Base-by-base conservation (phyloP, 2,888 invertebrate species). In the Meteorus colon region DNA sequence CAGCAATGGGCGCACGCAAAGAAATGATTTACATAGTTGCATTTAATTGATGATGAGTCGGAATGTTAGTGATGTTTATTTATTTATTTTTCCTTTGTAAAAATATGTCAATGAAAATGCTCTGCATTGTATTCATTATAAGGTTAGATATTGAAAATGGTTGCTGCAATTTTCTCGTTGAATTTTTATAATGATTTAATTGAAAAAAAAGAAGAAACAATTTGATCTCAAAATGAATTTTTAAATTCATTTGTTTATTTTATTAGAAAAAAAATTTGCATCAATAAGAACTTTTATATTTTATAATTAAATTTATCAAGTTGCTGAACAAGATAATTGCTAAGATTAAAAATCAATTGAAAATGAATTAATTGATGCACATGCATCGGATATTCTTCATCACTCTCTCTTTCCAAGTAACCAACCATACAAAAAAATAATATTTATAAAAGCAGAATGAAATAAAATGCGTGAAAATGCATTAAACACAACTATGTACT, bases 11-110 rank as follows among this genome's bases (percentile, higher is more conserved):
- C n/a, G 10, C 19, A n/a, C 8, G 19, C 19, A 55, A 19, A 19
- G n/a, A 55, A 55, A 55, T 55, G 55, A 55, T 55, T 55, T 55
- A 55, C 55, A 55, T 19, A 55, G 55, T 55, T 55, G 55, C 19
- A 19, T 55, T 55, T 55, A 55, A 55, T 55, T 55, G 19, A 19
- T 55, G 55, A 55, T 55, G 48, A 55, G 55, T 19, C 19, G 55
- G 19, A 55, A 55, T 55, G 55, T 55, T 19, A n/a, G 24, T 55
- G 19, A 55, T 55, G n/a, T 55, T 51, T 55, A 19, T 55, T 55
- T 24, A 24, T 24, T 55, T 41, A 1, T 41, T 41, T 41, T 19
- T 19, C 4, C 19, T 8, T 5, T 55, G 24, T 19, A 48, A n/a
- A 48, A 48, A 48, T 48, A 16, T n/a, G 16, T 48, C 14, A 48